Evolutionary conservation across 2,797 vertebrate genomes (phyloP), one percentile per base, ranked within the genome.

Genomic region (Betta splendens): DNA sequence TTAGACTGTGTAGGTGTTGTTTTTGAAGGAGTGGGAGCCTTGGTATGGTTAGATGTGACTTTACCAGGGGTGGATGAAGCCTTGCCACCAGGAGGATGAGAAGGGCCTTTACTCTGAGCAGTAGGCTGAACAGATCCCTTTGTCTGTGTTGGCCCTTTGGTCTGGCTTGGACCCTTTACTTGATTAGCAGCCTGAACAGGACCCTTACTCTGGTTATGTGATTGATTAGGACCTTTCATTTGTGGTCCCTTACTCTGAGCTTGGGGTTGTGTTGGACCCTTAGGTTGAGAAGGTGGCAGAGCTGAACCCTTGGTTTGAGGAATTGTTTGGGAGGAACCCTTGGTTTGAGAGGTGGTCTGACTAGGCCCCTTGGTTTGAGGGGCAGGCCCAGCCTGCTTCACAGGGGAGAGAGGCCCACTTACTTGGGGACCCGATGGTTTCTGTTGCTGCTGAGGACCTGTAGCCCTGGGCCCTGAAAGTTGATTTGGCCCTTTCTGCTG

Each of bases 401-500:
- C 80, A 16, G 93, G 91, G 15, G 93, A 91, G 74, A 85, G 72
- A 60, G 92, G 91, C 86, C 89, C 91, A 92, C 90, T 95, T 91
- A 94, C 93, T 51, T 94, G 86, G 73, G 88, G 85, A 87, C 90
- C 88, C 62, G 82, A 45, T 69, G 85, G 67, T 86, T 92, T 93
- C 83, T 89, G 88, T 72, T 90, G 91, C 64, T 89, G 91, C 72
- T 89, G 90, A 79, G 91, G 89, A 76, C 85, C 87, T 39, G 84
- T 54, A 68, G 87, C 80, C 72, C 83, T 89, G 69, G 91, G 84
- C 9, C 85, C 92, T 89, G 89, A 89, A 62, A 92, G 93, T 53
- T 91, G 91, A 87, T 59, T 84, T 23, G 86, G 72, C 36, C 77
- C 84, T 89, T 84, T 90, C 80, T 89, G 90, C 56, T 81, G 90